Conservation (phyloP, 2,888 invertebrate species). For the Drosophila ustulata region DNA sequence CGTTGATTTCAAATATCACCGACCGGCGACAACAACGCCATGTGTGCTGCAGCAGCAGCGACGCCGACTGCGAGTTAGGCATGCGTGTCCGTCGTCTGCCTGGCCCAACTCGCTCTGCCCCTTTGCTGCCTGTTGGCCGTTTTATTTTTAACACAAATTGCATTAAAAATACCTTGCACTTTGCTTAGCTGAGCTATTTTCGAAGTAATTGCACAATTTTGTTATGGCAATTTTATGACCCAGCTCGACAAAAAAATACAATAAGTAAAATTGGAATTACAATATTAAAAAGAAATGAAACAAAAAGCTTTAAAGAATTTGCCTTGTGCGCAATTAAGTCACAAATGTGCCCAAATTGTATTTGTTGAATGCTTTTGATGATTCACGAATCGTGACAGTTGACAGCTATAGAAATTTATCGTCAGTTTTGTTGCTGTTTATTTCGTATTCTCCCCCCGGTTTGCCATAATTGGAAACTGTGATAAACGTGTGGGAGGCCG, state of each 20-base stretch:
- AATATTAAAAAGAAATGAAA: constrained; percentile 14
- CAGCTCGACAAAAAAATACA: constrained; percentile 3
- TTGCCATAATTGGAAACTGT: constrained; percentile 42
- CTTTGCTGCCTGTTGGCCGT: neutral
- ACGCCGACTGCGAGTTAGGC: constrained; percentile 47
- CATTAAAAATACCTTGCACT: constrained; percentile 66
- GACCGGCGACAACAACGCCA: constrained; percentile 48
- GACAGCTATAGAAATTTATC: constrained; percentile 50
- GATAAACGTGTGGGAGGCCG: constrained; percentile 35
- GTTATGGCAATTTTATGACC: constrained; percentile 23
- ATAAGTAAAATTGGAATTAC: constrained; percentile 1
- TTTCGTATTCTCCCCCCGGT: constrained; percentile 16
- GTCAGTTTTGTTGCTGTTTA: constrained; percentile 11
- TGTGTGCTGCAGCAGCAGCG: constrained; percentile 47
- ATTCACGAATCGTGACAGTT: constrained; percentile 56
- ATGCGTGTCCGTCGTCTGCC: constrained; percentile 62
- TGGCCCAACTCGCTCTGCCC: neutral
- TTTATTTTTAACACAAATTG: constrained; percentile 66
- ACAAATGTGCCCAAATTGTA: constrained; percentile 40
- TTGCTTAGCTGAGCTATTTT: constrained; percentile 65
- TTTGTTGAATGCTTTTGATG: constrained; percentile 44
- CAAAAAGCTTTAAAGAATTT: constrained; percentile 29
- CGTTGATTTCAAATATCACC: constrained; percentile 53
- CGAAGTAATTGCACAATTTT: constrained; percentile 52
- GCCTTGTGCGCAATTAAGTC: constrained; percentile 52